These are phyloP conservation scores for Galerucella pusilla DNA, from an alignment of 2,888 invertebrate species.

Conservation along the genomic window DNA sequence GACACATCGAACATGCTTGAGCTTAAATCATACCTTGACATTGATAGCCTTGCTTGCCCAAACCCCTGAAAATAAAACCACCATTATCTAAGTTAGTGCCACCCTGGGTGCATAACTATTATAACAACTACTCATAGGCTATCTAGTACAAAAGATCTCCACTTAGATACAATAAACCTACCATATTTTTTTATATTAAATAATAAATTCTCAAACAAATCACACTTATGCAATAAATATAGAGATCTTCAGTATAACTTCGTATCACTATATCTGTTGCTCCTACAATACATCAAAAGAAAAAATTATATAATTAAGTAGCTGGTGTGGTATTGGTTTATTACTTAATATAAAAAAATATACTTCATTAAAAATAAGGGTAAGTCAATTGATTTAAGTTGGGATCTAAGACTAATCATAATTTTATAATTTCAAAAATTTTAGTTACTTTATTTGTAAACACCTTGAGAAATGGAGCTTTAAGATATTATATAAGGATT, in stretches of 20 bases:
- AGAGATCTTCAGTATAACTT: too few relatives aligned
- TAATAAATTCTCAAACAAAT: too few relatives aligned
- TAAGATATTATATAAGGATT: too few relatives aligned
- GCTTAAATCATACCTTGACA: constrained; percentile 83
- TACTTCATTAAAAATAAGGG: neutral
- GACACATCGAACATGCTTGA: constrained; percentile 49
- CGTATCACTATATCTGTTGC: too few relatives aligned
- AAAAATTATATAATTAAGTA: too few relatives aligned
- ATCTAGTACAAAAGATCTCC: too few relatives aligned
- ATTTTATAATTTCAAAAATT: neutral
- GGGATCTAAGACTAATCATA: neutral
- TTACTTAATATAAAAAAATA: neutral
- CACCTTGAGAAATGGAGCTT: neutral
- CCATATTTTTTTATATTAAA: too few relatives aligned
- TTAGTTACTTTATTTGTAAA: neutral
- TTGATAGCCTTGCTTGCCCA: constrained; percentile 97
- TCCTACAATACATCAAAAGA: too few relatives aligned
- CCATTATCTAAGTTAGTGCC: constrained; percentile 54
- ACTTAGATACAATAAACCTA: too few relatives aligned
- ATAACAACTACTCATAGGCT: neutral
- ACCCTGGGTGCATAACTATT: constrained; percentile 32
- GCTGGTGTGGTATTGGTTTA: too few relatives aligned
- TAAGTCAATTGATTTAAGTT: neutral
- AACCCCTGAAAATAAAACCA: constrained; percentile 82
- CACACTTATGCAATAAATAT: too few relatives aligned